Conservation (phyloP, 2,797 vertebrate genomes). For the Anguilla pacifica region DNA sequence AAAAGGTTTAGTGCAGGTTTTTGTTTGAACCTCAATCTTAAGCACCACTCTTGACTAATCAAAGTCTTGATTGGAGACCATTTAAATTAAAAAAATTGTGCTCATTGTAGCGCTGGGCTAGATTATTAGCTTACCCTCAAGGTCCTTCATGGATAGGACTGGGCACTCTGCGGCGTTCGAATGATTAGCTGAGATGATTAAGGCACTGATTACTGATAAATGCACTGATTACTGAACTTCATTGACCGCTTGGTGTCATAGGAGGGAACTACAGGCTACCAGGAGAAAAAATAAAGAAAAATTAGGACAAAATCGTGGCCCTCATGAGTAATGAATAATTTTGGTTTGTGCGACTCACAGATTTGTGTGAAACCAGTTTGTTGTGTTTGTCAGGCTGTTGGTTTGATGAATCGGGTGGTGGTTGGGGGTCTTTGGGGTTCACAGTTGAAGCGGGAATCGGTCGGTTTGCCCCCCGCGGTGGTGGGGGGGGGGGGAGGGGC, state of each 20-base stretch:
- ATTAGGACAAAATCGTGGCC: background rate
- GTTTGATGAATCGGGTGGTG: too few relatives aligned
- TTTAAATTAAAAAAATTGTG: too few relatives aligned
- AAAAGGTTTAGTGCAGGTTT: too few relatives aligned
- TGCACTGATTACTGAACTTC: background rate
- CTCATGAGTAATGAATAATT: background rate
- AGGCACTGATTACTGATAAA: background rate
- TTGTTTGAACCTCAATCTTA: too few relatives aligned
- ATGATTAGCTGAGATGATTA: background rate
- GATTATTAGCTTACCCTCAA: too few relatives aligned
- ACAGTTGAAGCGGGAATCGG: background rate
- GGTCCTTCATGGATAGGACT: too few relatives aligned
- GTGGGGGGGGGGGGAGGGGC: background rate
- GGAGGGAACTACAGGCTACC: background rate
- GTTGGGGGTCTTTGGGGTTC: background rate
- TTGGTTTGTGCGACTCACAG: too few relatives aligned
- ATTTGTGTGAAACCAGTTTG: background rate
- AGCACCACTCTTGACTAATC: too few relatives aligned
- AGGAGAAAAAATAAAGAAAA: background rate
- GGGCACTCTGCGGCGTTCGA: background rate
- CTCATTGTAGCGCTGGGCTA: too few relatives aligned
- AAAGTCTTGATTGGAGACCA: too few relatives aligned
- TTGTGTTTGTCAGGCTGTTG: background rate
- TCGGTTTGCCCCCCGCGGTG: background rate
- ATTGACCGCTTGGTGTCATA: background rate